Evolutionary conservation across 2,888 invertebrate species (phyloP).

Genomic region (Trachelus iudaicus): DNA sequence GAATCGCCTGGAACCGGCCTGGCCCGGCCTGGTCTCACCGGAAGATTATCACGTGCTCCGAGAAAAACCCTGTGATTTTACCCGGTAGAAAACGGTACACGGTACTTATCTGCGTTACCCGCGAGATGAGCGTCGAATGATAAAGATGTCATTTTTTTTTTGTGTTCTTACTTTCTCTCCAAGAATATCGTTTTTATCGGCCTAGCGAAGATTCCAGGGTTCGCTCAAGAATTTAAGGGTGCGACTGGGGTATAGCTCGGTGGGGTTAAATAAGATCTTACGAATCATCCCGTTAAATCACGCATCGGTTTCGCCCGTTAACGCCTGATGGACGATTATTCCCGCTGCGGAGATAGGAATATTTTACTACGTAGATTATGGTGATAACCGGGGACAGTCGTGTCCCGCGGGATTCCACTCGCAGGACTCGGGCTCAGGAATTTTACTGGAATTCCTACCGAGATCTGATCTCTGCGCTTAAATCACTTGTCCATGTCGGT

Average conservation of each 20-base stretch:
- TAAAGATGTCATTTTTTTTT: background rate
- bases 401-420: no score
- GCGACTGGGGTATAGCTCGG: background rate
- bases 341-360: no score
- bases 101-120: background rate
- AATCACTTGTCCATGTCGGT: no score
- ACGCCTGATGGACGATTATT: background rate
- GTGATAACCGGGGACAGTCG: no score
- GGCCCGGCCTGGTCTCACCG: slow-evolving; percentile 25
- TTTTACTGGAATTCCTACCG: no score
- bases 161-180: no score
- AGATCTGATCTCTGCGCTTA: no score
- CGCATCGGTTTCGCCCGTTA: slow-evolving; percentile 9
- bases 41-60: slow-evolving; percentile 40
- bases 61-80: slow-evolving; percentile 18
- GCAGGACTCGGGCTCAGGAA: no score
- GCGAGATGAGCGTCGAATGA: background rate
- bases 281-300: slow-evolving; percentile 6
- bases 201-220: no score
- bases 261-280: background rate
- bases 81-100: background rate
- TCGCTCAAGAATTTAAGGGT: background rate
- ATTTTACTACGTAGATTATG: no score
- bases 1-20: slow-evolving; percentile 13
- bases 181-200: no score